Evolutionary conservation across 2,113 vertebrate genomes (phyloP), one percentile per base, ranked within the genome.

Genomic region (Raphicerus campestris): DNA sequence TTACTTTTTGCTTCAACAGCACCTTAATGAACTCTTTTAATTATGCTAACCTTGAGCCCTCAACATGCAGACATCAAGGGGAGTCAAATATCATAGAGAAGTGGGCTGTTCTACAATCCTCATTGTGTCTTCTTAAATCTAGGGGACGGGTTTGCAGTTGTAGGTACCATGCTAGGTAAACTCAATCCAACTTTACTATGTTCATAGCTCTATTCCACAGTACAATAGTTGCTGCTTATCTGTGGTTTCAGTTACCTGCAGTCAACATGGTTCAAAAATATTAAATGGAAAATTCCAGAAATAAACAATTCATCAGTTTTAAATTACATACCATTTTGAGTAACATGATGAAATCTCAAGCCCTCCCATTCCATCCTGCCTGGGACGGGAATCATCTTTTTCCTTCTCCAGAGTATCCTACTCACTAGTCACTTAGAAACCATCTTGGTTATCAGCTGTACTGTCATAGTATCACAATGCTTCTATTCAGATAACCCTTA

Each of bases 101-200:
- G 9, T 83, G 61, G 3, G 19, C 9, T 47, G 6, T n/a, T 80
- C 28, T 63, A 56, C 53, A 55, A 22, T 77, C 26, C 2, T 42
- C 11, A n/a, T 10, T 47, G n/a, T 63, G 35, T 63, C n/a, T 58
- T 70, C n/a, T 78, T 14, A 53, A 45, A 89, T 51, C 30, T 42
- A 89, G 13, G 3, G 16, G 82, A 35, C 15, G 6, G 49, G 7
- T 19, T 35, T 60, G 5, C 1, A 4, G 9, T 53, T n/a, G 7
- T 13, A 90, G 4, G 8, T 17, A 7, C 39, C 30, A 87, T 30
- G 3, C 30, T n/a, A 66, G 7, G 7, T 73, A 32, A 87, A 30
- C 19, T 1, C 45, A 86, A 56, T 24, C 0, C 0, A 22, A 66
- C 3, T 2, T 80, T 49, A 56, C 55, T 24, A 4, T 20, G 6